Conservation (phyloP, 92 coral and sea anemone species). For the Pocillopora meandrina region DNA sequence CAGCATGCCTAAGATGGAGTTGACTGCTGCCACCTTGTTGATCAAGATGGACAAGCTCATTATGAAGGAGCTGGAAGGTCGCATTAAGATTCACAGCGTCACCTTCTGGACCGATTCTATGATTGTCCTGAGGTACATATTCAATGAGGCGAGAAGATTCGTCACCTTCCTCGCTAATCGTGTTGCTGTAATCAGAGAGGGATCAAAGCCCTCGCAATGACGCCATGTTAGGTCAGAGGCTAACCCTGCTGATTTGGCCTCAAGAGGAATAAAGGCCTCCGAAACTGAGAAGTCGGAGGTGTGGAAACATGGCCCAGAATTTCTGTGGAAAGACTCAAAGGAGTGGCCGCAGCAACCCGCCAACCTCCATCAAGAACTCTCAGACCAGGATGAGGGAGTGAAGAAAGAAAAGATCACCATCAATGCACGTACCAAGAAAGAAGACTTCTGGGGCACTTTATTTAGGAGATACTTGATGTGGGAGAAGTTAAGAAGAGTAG, state of each 20-base stretch:
- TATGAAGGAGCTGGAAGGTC: conserved; percentile 42
- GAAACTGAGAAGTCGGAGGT: conserved; percentile 52
- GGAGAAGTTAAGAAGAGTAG: conserved; percentile 48
- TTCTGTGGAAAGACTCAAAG: conserved; percentile 51
- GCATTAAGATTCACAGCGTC: conserved; percentile 22
- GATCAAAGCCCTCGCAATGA: conserved; percentile 56
- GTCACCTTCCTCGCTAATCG: conserved; percentile 58
- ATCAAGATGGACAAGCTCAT: conserved; percentile 50
- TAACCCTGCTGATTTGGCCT: conserved; percentile 21
- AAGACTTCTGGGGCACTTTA: conserved; percentile 54
- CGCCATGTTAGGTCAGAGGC: conserved; percentile 66
- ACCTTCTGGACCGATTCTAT: conserved; percentile 38
- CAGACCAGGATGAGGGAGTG: conserved; percentile 59
- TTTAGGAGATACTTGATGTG: conserved; percentile 54
- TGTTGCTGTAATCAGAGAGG: conserved; percentile 68
- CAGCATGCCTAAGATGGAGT: too few species aligned
- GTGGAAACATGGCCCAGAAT: conserved; percentile 56
- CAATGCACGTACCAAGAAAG: conserved; percentile 36
- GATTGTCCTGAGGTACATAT: conserved; percentile 45
- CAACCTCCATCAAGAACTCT: conserved; percentile 32
- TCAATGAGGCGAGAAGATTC: conserved; percentile 60
- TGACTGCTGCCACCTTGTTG: conserved; percentile 48
- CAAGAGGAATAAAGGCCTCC: conserved; percentile 51
- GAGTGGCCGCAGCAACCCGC: conserved; percentile 56
- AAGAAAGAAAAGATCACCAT: conserved; percentile 51